A percentile compares a stretch with the other conserved stretches of the same genome.
phyloP scores from a whole-genome alignment of 2,113 vertebrate genomes.

The Paramisgurnus dabryanus region DNA sequence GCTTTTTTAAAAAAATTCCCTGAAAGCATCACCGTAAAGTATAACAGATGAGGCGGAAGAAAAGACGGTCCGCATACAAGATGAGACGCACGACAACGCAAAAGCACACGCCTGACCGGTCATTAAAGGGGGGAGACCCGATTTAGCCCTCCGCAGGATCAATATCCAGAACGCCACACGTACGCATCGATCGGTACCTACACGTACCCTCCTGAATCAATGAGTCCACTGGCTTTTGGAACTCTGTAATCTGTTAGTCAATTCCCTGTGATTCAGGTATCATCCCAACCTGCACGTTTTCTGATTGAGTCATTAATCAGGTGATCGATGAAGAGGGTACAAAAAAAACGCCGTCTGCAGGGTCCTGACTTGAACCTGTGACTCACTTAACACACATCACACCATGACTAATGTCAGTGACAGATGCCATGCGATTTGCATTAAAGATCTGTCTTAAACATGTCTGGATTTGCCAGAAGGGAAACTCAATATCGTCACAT shows the following conservation, averaged over 20 bases:
- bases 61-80: not conserved
- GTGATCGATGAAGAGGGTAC: not conserved
- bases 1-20: not conserved
- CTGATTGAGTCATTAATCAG: slow-evolving; percentile 5
- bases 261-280: not conserved
- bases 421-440: no score
- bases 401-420: no score
- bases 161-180: not conserved
- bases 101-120: not conserved
- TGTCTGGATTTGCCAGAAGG: not conserved
- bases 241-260: slow-evolving; percentile 28
- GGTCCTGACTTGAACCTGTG: no score
- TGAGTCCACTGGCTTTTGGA: not conserved
- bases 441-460: not conserved
- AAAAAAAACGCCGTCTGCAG: no score
- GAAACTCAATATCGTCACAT: not conserved
- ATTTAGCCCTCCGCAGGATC: not conserved
- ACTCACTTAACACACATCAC: not conserved
- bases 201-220: slow-evolving; percentile 9
- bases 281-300: not conserved
- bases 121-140: not conserved
- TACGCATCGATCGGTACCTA: not conserved
- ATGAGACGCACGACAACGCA: not conserved
- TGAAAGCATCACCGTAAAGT: not conserved
- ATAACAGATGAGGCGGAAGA: not conserved